These are phyloP conservation scores for Piprites chloris DNA, from an alignment of 2,113 vertebrate species.

Conservation along the genomic window DNA sequence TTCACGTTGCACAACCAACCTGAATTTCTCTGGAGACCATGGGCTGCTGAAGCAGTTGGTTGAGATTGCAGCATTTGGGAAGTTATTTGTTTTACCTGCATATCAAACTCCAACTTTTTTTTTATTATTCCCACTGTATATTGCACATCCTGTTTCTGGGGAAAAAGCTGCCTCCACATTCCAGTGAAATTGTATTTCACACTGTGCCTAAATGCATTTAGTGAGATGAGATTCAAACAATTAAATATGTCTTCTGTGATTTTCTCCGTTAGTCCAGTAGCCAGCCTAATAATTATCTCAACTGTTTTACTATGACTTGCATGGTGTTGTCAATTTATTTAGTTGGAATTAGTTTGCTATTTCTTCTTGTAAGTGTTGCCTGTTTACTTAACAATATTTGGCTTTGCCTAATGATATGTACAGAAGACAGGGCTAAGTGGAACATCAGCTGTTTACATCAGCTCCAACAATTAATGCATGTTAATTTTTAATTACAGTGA, in stretches of 20 bases:
- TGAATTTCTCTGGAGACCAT: not conserved
- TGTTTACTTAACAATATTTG: constrained; percentile 84
- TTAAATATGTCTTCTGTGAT: constrained; percentile 67
- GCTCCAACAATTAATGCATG: constrained; percentile 96
- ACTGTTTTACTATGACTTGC: constrained; percentile 70
- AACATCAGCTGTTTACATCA: constrained; percentile 95
- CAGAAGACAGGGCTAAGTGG: constrained; percentile 92
- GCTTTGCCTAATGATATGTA: constrained; percentile 88
- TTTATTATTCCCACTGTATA: constrained; percentile 6
- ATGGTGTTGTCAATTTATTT: constrained; percentile 72
- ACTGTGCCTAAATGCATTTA: constrained; percentile 48
- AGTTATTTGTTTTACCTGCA: constrained; percentile 45
- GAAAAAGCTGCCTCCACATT: not conserved
- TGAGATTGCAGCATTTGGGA: not conserved
- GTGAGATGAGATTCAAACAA: constrained; percentile 72
- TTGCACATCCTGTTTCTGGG: not conserved
- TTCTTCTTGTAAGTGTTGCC: constrained; percentile 77
- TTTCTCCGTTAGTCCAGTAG: constrained; percentile 65
- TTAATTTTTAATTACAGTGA: constrained; percentile 99
- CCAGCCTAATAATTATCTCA: constrained; percentile 66
- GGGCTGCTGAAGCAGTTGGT: not conserved
- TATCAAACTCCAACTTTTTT: constrained; percentile 17
- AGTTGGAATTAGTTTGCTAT: constrained; percentile 77
- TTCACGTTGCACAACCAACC: constrained; percentile 33
- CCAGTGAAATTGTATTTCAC: constrained; percentile 44